Percentiles rank a stretch among this genome's conserved stretches.
Evolutionary conservation across 2,888 invertebrate genomes (phyloP).

Genomic region (Cantharis rufa): DNA sequence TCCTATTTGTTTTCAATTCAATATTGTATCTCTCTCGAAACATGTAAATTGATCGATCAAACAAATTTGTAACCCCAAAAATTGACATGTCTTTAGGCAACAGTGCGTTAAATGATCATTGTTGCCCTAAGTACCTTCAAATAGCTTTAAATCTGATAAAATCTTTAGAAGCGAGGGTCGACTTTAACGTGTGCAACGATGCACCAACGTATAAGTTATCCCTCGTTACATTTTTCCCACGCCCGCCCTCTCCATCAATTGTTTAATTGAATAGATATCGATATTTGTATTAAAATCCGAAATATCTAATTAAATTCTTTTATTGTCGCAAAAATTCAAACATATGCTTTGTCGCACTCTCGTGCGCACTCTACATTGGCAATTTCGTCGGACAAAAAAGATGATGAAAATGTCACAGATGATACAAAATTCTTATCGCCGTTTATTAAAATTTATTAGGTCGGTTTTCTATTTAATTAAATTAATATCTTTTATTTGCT

Average conservation of each 20-base stretch:
- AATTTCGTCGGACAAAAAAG: not conserved
- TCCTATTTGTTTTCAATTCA: too few relatives aligned
- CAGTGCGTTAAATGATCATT: conserved; percentile 5
- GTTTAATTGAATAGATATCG: not conserved
- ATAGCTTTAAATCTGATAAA: conserved; percentile 16
- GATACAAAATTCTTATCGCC: conserved; percentile 3
- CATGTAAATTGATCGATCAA: not conserved
- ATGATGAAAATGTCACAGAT: conserved; percentile 4
- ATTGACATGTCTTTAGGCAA: conserved; percentile 7
- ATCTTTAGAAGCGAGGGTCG: conserved; percentile 9
- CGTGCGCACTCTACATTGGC: not conserved
- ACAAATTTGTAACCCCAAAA: not conserved
- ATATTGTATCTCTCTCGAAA: too few relatives aligned
- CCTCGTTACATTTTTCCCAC: conserved; percentile 12
- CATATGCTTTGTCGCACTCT: conserved; percentile 6
- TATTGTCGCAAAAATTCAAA: not conserved
- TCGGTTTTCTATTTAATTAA: conserved; percentile 9
- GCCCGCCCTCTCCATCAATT: conserved; percentile 5
- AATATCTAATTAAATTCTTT: not conserved
- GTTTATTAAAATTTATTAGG: conserved; percentile 6
- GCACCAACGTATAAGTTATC: conserved; percentile 5
- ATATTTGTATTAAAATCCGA: not conserved
- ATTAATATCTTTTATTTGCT: conserved; percentile 11
- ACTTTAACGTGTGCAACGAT: conserved; percentile 10
- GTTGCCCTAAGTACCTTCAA: conserved; percentile 9